phyloP scores from a whole-genome alignment of 2,113 vertebrate genomes.

The Pluvianellus socialis region DNA sequence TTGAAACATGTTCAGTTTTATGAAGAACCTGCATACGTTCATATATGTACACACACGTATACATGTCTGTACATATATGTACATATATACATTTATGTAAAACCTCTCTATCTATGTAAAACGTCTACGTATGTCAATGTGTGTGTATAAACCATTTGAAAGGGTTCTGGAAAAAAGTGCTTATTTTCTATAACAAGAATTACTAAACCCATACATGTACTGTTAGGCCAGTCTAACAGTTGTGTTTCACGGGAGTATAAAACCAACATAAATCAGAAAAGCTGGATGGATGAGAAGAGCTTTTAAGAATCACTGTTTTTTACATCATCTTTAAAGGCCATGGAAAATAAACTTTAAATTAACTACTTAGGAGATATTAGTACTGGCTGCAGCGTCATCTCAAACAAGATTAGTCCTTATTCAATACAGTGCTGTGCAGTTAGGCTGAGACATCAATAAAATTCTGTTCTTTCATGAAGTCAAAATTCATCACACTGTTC shows the following conservation, averaged over 20 bases:
- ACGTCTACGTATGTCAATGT: background rate
- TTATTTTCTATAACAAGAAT: background rate
- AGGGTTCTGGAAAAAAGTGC: background rate
- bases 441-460: background rate
- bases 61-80: no score
- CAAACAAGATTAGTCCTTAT: constrained; percentile 8
- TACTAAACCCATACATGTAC: background rate
- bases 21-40: background rate
- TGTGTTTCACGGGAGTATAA: background rate
- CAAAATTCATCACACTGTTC: background rate
- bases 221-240: background rate
- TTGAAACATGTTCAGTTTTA: background rate
- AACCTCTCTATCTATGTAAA: background rate
- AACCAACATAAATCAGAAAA: background rate
- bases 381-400: constrained; percentile 19
- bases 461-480: background rate
- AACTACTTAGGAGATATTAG: background rate
- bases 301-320: background rate
- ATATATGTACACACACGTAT: background rate
- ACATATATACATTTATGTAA: background rate
- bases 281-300: background rate
- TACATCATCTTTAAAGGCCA: background rate
- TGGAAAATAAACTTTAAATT: background rate
- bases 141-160: background rate
- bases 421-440: background rate